Evolutionary conservation across 2,888 invertebrate species (phyloP).

Genomic region (Andrena praecox): DNA sequence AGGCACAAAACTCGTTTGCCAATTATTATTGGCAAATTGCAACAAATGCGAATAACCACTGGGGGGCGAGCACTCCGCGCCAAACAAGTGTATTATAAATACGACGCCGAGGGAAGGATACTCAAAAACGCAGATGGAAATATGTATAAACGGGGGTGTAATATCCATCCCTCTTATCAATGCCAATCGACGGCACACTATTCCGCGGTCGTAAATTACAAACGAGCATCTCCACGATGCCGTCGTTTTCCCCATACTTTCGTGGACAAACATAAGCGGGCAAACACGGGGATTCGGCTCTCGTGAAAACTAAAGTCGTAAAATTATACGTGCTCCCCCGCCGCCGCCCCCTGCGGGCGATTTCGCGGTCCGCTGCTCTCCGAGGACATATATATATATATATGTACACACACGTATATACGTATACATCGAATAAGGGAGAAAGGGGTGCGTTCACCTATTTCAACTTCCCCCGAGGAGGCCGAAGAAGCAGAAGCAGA

Average conservation of each 20-base stretch:
- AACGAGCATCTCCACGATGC: conserved; percentile 1
- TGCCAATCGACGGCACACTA: neutral
- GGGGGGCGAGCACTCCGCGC: too few relatives aligned
- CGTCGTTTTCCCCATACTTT: neutral
- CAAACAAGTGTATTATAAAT: neutral
- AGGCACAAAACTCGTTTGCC: neutral
- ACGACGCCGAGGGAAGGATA: neutral
- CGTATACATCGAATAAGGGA: conserved; percentile 20
- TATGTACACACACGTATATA: neutral
- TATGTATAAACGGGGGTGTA: neutral
- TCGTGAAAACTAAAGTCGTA: conserved; percentile 58
- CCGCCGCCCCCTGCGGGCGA: conserved; percentile 18
- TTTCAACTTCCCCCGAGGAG: conserved; percentile 39
- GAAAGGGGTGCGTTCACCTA: conserved; percentile 33
- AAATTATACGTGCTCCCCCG: conserved; percentile 49
- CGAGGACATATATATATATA: conserved; percentile 17
- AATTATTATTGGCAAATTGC: conserved; percentile 5
- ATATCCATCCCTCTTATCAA: neutral
- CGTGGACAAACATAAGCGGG: conserved; percentile 15
- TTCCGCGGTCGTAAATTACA: conserved; percentile 19
- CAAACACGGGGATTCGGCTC: conserved; percentile 16
- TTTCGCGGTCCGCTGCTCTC: conserved; percentile 49
- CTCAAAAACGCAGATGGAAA: neutral
- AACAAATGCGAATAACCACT: neutral
- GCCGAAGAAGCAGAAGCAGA: conserved; percentile 38